Evolutionary conservation across 2,113 vertebrate species (phyloP).

Genomic region (Ageneiosus marmoratus): DNA sequence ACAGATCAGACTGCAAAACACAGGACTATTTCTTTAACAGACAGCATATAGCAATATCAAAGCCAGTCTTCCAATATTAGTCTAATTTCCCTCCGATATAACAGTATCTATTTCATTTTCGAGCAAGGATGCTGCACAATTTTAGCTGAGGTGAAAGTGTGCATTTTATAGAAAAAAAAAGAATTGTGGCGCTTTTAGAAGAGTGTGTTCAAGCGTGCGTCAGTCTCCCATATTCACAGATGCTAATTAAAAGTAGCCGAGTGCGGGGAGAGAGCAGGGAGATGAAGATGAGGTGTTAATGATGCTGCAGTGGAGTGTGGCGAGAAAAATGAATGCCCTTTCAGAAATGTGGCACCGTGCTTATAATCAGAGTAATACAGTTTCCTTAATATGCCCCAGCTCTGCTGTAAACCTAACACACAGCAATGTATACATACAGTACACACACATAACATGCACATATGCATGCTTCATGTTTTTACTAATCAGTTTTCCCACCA

Average conservation of each 20-base stretch:
- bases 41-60: background rate
- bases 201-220: slow-evolving; percentile 30
- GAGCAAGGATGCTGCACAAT: background rate
- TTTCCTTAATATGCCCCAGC: slow-evolving; percentile 33
- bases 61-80: background rate
- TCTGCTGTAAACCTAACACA: slow-evolving; percentile 37
- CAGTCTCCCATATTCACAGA: slow-evolving; percentile 65
- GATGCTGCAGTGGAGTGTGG: slow-evolving; percentile 74
- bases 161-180: slow-evolving; percentile 15
- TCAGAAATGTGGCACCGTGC: slow-evolving; percentile 66
- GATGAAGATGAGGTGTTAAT: slow-evolving; percentile 70
- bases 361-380: slow-evolving; percentile 65
- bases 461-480: slow-evolving; percentile 39
- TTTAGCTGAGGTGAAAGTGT: slow-evolving; percentile 7
- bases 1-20: background rate
- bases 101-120: background rate
- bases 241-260: slow-evolving; percentile 73
- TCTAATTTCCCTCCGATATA: background rate
- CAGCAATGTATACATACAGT: slow-evolving; percentile 24
- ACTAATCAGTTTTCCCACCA: slow-evolving; percentile 54
- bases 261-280: slow-evolving; percentile 62
- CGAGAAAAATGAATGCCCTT: slow-evolving; percentile 74
- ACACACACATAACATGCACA: background rate
- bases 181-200: slow-evolving; percentile 22
- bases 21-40: background rate